phyloP scores from a whole-genome alignment of 2,797 vertebrate species.

The Molothrus ater region DNA sequence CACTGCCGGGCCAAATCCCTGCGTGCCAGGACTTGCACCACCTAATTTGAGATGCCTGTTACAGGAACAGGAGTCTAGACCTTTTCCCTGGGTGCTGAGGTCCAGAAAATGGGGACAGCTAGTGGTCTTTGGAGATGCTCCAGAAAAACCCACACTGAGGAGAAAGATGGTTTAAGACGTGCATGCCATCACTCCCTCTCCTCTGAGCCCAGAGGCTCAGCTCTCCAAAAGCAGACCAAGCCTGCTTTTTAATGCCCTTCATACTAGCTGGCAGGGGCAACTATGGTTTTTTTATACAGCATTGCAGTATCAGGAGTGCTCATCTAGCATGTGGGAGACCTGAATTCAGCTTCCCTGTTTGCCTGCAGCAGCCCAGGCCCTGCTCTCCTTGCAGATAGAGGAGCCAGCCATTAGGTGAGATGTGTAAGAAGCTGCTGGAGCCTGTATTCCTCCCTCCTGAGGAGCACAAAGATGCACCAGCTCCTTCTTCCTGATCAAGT shows the following conservation, averaged over 20 bases:
- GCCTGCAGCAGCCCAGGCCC: neutral
- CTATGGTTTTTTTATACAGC: neutral
- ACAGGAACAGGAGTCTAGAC: neutral
- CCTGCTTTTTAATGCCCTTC: neutral
- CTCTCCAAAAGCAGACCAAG: neutral
- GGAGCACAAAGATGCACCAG: neutral
- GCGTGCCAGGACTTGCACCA: neutral
- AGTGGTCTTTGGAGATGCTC: neutral
- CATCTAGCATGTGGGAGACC: neutral
- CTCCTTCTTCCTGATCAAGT: neutral
- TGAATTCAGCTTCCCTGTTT: neutral
- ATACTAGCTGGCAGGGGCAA: neutral
- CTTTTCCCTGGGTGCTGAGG: neutral
- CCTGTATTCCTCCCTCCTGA: neutral
- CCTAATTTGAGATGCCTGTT: conserved; percentile 18
- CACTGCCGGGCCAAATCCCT: neutral
- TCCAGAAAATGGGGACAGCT: neutral
- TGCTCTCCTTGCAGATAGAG: neutral
- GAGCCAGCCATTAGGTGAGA: neutral
- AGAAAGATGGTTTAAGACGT: neutral
- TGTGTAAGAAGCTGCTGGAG: neutral
- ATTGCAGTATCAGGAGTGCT: neutral
- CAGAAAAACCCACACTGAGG: neutral
- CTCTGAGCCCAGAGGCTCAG: neutral
- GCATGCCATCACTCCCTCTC: neutral